Conservation (phyloP, 2,888 invertebrate species). For the Eupeodes latifasciatus region DNA sequence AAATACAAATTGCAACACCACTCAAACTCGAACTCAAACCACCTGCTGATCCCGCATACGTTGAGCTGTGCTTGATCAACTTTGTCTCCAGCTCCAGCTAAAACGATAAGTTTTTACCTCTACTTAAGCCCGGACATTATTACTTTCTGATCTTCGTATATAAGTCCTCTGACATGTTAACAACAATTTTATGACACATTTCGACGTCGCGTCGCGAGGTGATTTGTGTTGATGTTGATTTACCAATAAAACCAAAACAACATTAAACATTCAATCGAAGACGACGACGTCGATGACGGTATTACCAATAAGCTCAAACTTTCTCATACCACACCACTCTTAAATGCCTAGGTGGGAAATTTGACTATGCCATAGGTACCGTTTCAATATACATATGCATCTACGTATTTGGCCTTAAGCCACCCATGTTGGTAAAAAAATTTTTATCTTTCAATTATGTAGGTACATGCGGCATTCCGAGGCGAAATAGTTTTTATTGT, state of each 20-base stretch:
- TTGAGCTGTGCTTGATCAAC: slow-evolving; percentile 5
- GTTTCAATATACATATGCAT: neutral
- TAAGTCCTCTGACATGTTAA: slow-evolving; percentile 46
- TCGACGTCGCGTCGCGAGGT: slow-evolving; percentile 32
- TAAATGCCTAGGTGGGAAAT: slow-evolving; percentile 38
- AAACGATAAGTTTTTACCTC: neutral
- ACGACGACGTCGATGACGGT: slow-evolving; percentile 15
- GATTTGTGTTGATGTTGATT: slow-evolving; percentile 66
- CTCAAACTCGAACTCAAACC: neutral
- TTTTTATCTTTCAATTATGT: slow-evolving; percentile 70
- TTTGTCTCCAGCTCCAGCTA: slow-evolving; percentile 26
- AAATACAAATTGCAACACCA: slow-evolving; percentile 52
- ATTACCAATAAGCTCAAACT: neutral
- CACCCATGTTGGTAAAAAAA: slow-evolving; percentile 65
- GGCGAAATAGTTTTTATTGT: slow-evolving; percentile 57
- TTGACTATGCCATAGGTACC: slow-evolving; percentile 32
- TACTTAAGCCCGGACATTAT: slow-evolving; percentile 5
- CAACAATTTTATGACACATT: slow-evolving; percentile 67
- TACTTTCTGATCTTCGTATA: slow-evolving; percentile 8
- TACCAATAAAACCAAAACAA: slow-evolving; percentile 49
- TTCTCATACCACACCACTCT: too few species aligned
- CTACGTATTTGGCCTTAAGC: slow-evolving; percentile 43
- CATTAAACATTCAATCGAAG: slow-evolving; percentile 21
- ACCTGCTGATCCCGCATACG: slow-evolving; percentile 21
- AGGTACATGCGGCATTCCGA: slow-evolving; percentile 57